Percentiles rank a stretch among this genome's conserved stretches.
phyloP scores from a whole-genome alignment of 2,888 invertebrate genomes.

The Ptychoptera contaminata region DNA sequence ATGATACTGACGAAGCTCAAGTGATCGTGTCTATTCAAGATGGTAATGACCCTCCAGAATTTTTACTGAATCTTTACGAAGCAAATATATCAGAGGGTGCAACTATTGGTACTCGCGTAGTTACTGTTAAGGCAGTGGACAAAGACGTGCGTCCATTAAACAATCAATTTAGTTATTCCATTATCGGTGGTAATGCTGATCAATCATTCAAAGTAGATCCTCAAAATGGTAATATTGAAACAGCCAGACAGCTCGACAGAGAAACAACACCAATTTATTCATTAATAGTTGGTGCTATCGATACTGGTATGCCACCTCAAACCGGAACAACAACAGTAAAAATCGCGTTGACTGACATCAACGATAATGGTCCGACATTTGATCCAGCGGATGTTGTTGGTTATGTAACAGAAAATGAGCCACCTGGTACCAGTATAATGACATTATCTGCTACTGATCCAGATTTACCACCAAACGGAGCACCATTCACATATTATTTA shows the following conservation, averaged over 20 bases:
- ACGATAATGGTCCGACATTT: constrained; percentile 83
- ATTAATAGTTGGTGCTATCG: constrained; percentile 71
- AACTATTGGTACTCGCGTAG: constrained; percentile 51
- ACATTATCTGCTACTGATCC: constrained; percentile 77
- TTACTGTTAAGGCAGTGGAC: constrained; percentile 72
- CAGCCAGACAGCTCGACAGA: constrained; percentile 58
- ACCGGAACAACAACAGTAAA: constrained; percentile 78
- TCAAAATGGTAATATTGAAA: constrained; percentile 68
- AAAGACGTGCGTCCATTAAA: constrained; percentile 83
- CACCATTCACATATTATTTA: constrained; percentile 70
- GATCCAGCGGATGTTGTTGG: constrained; percentile 55
- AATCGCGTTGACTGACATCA: constrained; percentile 70
- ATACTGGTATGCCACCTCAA: constrained; percentile 76
- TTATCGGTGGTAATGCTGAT: constrained; percentile 66
- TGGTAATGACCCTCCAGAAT: constrained; percentile 92
- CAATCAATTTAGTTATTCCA: constrained; percentile 82
- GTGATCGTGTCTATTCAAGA: constrained; percentile 88
- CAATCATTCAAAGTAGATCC: constrained; percentile 81
- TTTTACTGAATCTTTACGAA: constrained; percentile 62
- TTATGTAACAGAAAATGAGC: constrained; percentile 74
- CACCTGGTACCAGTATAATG: constrained; percentile 65
- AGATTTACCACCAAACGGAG: constrained; percentile 79
- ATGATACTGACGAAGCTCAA: constrained; percentile 90
- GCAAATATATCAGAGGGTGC: constrained; percentile 70
- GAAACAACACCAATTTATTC: constrained; percentile 62